Base-by-base conservation (phyloP, 2,888 invertebrate species). In the Orthonevra nobilis region DNA sequence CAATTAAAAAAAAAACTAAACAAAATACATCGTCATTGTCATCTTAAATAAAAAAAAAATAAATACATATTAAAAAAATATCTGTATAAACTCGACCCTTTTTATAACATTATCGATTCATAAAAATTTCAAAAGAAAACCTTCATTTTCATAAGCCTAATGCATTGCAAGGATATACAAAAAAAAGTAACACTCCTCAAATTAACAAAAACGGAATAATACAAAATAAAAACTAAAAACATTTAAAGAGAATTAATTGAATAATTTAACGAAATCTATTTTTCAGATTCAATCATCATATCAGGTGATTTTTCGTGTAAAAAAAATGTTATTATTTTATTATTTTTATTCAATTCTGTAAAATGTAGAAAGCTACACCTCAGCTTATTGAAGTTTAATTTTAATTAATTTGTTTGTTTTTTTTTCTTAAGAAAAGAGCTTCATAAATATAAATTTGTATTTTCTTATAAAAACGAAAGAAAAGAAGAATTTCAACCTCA, bases 221-320 rank as follows among this genome's bases (percentile, higher is more conserved):
- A 12, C 9, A 15, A 36, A 44, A 7, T 20, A 23, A 28, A n/a
- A 60, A n/a, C n/a, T n/a, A n/a, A 46, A 66, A 54, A 54, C 40
- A 32, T 56, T 61, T 14, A 32, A 19, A 30, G 38, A 56, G 66
- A 66, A 72, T 64, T 50, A 64, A 72, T 72, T 64, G 72, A 77
- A 66, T 77, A 64, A 64, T 77, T 72, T 77, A 79, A 61, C 61
- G 66, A 73, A 79, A 73, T 73, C 61, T 79, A n/a, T 79, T 56
- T 79, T 79, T 79, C 79, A 79, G 79, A 79, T 79, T 40, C 61
- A 79, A 68, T 73, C 72, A 73, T 72, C 73, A 73, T 79, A 79
- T 79, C 79, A 73, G 73, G 79, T 77, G 77, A 77, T 77, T 77
- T 70, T 77, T 77, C 63, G 63, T 70, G 30, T 52, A 42, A 20